These are phyloP conservation scores for Rafetus swinhoei DNA, from an alignment of 2,113 vertebrate genomes.

Conservation along the genomic window DNA sequence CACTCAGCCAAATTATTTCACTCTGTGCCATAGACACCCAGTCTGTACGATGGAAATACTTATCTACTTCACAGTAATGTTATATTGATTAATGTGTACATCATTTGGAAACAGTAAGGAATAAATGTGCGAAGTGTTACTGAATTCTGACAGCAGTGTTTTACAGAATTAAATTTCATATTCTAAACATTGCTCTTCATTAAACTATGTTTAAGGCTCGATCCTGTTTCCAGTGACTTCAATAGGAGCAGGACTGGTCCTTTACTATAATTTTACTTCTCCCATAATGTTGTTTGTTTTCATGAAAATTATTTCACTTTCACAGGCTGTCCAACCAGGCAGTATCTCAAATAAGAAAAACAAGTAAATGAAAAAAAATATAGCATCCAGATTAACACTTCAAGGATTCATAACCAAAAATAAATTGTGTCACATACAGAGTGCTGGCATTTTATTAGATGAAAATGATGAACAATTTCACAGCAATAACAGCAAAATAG, in stretches of 20 bases:
- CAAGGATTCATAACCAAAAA: conserved; percentile 43
- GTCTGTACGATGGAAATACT: neutral
- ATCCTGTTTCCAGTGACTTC: neutral
- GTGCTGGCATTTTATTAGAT: conserved; percentile 13
- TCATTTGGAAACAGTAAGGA: neutral
- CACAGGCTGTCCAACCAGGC: conserved; percentile 36
- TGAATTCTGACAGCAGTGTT: neutral
- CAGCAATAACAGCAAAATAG: neutral
- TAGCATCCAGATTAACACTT: conserved; percentile 17
- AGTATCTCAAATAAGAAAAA: conserved; percentile 37
- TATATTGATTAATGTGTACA: neutral
- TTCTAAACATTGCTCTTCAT: neutral
- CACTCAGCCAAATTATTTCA: neutral
- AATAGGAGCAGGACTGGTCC: neutral
- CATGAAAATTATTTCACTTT: conserved; percentile 45
- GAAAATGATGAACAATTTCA: conserved; percentile 35
- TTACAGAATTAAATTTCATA: neutral
- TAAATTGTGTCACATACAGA: conserved; percentile 14
- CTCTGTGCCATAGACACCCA: neutral
- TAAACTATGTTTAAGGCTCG: conserved; percentile 16
- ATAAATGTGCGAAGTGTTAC: neutral
- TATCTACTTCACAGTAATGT: accelerated
- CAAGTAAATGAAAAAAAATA: conserved; percentile 33
- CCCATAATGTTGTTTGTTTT: conserved; percentile 50
- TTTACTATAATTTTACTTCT: conserved; percentile 12